phyloP scores from a whole-genome alignment of 2,888 invertebrate genomes.

The Scaptomyza tumidula region DNA sequence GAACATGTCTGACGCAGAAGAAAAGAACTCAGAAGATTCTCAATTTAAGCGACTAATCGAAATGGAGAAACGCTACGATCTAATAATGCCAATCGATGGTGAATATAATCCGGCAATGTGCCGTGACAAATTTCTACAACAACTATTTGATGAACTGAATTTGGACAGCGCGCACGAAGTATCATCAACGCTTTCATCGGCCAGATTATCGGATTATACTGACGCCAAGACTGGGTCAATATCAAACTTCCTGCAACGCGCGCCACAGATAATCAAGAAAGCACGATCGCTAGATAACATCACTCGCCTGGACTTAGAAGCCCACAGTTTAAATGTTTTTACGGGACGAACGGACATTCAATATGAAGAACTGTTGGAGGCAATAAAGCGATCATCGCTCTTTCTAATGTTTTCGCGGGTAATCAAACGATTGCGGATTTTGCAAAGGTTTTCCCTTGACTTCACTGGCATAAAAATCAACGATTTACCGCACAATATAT shows the following conservation, averaged over 20 bases:
- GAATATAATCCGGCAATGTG: constrained; percentile 26
- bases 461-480: background rate
- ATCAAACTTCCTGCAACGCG: background rate
- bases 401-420: constrained; percentile 28
- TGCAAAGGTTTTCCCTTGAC: constrained; percentile 10
- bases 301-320: background rate
- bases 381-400: constrained; percentile 36
- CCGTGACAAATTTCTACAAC: constrained; percentile 42
- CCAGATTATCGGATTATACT: background rate
- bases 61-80: constrained; percentile 18
- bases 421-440: constrained; percentile 12
- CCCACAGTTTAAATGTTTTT: background rate
- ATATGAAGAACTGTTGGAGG: constrained; percentile 22
- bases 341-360: background rate
- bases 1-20: background rate
- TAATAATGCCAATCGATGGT: constrained; percentile 19
- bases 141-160: constrained; percentile 29
- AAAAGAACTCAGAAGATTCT: background rate
- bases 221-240: background rate
- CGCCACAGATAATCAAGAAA: background rate
- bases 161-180: background rate
- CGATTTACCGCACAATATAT: constrained; percentile 36
- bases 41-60: background rate
- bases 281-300: background rate
- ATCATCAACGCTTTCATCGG: background rate